Conservation (phyloP, 2,888 invertebrate genomes). For the Ormyrus thymus region DNA sequence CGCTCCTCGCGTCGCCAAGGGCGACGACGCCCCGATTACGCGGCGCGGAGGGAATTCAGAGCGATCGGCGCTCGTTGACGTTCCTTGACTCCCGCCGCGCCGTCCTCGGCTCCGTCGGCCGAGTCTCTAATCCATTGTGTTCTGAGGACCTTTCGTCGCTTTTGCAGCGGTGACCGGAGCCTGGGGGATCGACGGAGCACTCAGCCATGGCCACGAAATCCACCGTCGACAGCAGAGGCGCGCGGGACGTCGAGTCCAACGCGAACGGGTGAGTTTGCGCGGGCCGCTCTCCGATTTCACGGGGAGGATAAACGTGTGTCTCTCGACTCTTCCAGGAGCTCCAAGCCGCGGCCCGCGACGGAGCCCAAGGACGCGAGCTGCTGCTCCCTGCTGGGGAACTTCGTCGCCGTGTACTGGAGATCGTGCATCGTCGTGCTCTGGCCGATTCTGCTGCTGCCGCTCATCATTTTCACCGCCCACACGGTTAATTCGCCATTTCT, state of each 20-base stretch:
- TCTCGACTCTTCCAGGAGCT: background rate
- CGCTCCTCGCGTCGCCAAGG: too few species aligned
- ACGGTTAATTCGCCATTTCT: slow-evolving; percentile 62
- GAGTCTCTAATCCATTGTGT: background rate
- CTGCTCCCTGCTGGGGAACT: slow-evolving; percentile 66
- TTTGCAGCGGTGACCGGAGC: background rate
- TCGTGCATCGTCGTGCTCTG: slow-evolving; percentile 82
- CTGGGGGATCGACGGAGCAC: too few species aligned
- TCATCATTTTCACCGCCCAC: slow-evolving; percentile 79
- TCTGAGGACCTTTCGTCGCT: background rate
- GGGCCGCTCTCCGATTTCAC: background rate
- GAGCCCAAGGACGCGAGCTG: slow-evolving; percentile 51
- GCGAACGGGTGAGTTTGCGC: slow-evolving; percentile 26
- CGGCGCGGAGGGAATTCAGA: too few species aligned
- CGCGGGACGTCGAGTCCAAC: slow-evolving; percentile 40
- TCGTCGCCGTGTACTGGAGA: slow-evolving; percentile 84
- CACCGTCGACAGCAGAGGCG: background rate
- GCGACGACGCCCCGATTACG: too few species aligned
- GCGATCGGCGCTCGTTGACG: background rate
- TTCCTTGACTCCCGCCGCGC: slow-evolving; percentile 6
- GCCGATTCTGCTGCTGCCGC: slow-evolving; percentile 83
- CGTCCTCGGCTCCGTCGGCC: background rate
- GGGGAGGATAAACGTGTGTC: background rate
- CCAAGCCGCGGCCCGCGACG: background rate
- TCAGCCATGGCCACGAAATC: slow-evolving; percentile 14